Conservation (phyloP, 2,797 vertebrate genomes). For the Rhinatrema bivittatum region DNA sequence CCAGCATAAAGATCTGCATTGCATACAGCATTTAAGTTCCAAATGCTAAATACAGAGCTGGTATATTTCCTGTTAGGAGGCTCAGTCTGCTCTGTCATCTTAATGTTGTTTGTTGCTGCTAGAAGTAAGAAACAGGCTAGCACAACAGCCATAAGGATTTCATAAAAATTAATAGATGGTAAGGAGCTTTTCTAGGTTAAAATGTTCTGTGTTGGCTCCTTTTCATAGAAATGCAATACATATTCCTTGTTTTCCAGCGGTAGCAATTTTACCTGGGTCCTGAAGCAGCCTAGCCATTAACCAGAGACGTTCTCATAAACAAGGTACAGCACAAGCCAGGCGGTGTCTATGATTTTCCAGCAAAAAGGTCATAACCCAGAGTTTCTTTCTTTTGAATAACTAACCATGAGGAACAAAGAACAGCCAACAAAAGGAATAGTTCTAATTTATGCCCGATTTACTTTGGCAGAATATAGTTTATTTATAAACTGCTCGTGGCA, state of each 20-base stretch:
- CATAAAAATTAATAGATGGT: conserved; percentile 26
- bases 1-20: too few relatives aligned
- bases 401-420: conserved; percentile 59
- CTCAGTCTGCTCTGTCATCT: conserved; percentile 38
- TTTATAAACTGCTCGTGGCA: conserved; percentile 77
- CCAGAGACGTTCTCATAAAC: conserved; percentile 49
- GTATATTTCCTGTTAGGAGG: conserved; percentile 26
- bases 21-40: too few relatives aligned
- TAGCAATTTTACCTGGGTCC: conserved; percentile 59
- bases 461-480: conserved; percentile 72
- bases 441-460: conserved; percentile 70
- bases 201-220: conserved; percentile 38
- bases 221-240: conserved; percentile 40
- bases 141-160: conserved; percentile 22
- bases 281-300: conserved; percentile 46
- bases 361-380: conserved; percentile 62
- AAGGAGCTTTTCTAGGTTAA: conserved; percentile 17
- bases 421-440: conserved; percentile 59
- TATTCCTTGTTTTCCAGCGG: conserved; percentile 34
- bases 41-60: too few relatives aligned
- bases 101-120: conserved; percentile 28
- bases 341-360: conserved; percentile 51
- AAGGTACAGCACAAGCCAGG: conserved; percentile 47
- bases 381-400: conserved; percentile 52
- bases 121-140: conserved; percentile 31